phyloP scores from a whole-genome alignment of 2,113 vertebrate species.

The Lutjanus erythropterus region DNA sequence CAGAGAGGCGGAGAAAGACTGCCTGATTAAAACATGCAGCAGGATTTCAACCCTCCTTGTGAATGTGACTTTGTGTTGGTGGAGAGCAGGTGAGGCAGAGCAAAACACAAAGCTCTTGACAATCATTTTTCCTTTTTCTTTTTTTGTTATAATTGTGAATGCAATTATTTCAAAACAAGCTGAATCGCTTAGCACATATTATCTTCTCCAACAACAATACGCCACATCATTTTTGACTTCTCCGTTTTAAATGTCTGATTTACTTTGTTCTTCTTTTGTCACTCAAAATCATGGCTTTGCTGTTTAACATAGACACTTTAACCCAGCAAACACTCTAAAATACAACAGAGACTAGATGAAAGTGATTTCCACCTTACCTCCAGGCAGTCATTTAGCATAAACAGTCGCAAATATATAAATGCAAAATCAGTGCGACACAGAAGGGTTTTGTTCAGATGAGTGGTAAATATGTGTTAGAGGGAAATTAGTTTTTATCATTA shows the following conservation, averaged over 20 bases:
- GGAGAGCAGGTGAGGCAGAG: slow-evolving; percentile 40
- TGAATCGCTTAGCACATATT: slow-evolving; percentile 57
- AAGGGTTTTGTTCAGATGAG: background rate
- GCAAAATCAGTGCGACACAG: slow-evolving; percentile 10
- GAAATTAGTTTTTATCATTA: background rate
- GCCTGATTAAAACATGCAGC: slow-evolving; percentile 64
- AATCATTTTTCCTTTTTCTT: slow-evolving; percentile 31
- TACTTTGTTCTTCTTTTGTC: slow-evolving; percentile 60
- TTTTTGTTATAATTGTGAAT: slow-evolving; percentile 59
- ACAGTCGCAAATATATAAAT: slow-evolving; percentile 27
- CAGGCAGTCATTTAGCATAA: slow-evolving; percentile 37
- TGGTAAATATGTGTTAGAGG: background rate
- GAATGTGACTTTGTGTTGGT: slow-evolving; percentile 36
- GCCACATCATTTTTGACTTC: slow-evolving; percentile 36
- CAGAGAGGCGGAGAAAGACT: slow-evolving; percentile 48
- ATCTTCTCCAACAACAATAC: slow-evolving; percentile 51
- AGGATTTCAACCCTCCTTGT: slow-evolving; percentile 43
- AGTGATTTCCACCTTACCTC: slow-evolving; percentile 29
- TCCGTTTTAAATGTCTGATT: slow-evolving; percentile 49
- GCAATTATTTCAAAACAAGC: slow-evolving; percentile 65
- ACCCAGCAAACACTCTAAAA: slow-evolving; percentile 41
- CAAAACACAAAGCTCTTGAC: slow-evolving; percentile 49
- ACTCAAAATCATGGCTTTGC: slow-evolving; percentile 36
- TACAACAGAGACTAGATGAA: slow-evolving; percentile 53
- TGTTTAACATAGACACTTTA: slow-evolving; percentile 51